phyloP scores from a whole-genome alignment of 2,797 vertebrate genomes.

The Anabas testudineus region DNA sequence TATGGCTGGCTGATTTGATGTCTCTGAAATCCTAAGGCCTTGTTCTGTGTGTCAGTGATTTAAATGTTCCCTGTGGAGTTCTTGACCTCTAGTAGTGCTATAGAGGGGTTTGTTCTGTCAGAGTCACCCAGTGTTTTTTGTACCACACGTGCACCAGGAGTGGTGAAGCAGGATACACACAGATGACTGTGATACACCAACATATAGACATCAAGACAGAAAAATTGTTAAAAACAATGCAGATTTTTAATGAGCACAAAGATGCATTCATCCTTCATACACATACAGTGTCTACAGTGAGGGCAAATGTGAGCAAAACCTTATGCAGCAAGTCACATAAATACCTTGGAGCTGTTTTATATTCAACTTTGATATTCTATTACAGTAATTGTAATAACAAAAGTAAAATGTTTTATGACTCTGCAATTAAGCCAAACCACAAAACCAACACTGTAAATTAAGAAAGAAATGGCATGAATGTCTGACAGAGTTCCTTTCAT shows the following conservation, averaged over 20 bases:
- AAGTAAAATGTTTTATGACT: background rate
- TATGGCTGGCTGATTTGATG: slow-evolving; percentile 57
- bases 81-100: slow-evolving; percentile 14
- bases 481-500: slow-evolving; percentile 9
- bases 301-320: slow-evolving; percentile 3
- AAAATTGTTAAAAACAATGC: background rate
- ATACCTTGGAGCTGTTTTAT: background rate
- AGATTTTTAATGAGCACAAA: background rate
- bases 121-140: background rate
- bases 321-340: background rate
- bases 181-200: background rate
- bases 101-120: too few species aligned
- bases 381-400: slow-evolving; percentile 4
- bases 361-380: background rate
- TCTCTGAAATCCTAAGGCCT: slow-evolving; percentile 36
- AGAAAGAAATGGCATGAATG: slow-evolving; percentile 9
- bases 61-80: slow-evolving; percentile 41
- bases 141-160: slow-evolving; percentile 1
- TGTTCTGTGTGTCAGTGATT: slow-evolving; percentile 46
- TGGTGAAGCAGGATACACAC: background rate
- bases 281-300: background rate
- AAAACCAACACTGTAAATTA: slow-evolving; percentile 20
- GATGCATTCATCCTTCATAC: background rate
- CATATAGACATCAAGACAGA: background rate
- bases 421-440: slow-evolving; percentile 26